phyloP scores from a whole-genome alignment of 2,797 vertebrate species.

The Rhabdophis nuchalis region DNA sequence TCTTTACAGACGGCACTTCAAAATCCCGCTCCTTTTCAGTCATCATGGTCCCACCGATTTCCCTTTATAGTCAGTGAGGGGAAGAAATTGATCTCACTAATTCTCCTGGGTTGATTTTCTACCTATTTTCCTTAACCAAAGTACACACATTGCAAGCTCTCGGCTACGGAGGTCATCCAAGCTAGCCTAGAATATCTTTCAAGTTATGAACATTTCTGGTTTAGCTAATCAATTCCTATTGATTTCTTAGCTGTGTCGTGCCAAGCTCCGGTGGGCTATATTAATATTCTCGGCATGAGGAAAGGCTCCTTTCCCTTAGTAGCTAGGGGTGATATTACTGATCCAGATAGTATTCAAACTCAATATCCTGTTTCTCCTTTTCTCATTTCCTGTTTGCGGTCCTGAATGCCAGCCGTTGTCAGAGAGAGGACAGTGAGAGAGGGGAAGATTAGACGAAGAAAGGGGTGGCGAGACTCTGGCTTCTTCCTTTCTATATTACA shows the following conservation, averaged over 20 bases:
- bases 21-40: not conserved
- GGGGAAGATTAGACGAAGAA: conserved; percentile 26
- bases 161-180: conserved; percentile 2
- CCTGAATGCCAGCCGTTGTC: conserved; percentile 62
- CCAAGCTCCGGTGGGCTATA: conserved; percentile 23
- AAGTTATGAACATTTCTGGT: not conserved
- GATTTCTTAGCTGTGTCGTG: conserved; percentile 25
- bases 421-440: not conserved
- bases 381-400: conserved; percentile 90
- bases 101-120: not conserved
- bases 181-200: not conserved
- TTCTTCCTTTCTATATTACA: conserved; percentile 86
- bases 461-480: conserved; percentile 70
- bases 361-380: conserved; percentile 91
- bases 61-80: not conserved
- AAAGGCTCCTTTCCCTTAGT: conserved; percentile 21
- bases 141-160: not conserved
- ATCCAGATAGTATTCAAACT: conserved; percentile 85
- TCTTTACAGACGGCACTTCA: no score
- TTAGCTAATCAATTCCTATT: conserved; percentile 29
- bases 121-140: not conserved
- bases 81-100: not conserved
- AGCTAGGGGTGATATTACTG: conserved; percentile 56
- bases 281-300: conserved; percentile 50
- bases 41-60: not conserved